Evolutionary conservation across 2,113 vertebrate species (phyloP), one percentile per base, ranked within the genome.

Genomic region (Campylorhamphus procurvoides): DNA sequence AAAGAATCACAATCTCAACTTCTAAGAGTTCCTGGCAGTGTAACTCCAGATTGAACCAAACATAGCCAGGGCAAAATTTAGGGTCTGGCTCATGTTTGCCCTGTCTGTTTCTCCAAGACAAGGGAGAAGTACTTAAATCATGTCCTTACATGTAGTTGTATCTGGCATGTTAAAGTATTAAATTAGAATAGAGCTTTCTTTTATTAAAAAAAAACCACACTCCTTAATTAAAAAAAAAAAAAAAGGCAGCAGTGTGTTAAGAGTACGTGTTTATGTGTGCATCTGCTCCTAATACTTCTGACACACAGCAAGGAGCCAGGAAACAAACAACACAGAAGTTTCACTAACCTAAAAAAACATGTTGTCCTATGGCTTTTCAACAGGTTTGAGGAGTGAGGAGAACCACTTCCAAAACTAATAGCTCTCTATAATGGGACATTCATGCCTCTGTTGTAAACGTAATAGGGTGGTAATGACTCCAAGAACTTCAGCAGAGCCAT

Each of bases 401-500:
- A 81, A 42, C 24, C 69, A 29, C 53, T 87, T 12, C 40, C 13
- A 46, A 78, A 77, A 67, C 37, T 42, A 66, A 24, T 24, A 29
- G 14, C 27, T 80, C 27, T 25, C n/a, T 90, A 18, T 82, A 68
- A 42, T 11, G 11, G 52, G 28, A 67, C 28, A 39, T 83, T 53
- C 2, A 0, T 64, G 18, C 9, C 19, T 82, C 11, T 3, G 63
- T 44, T 6, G 12, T 68, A 39, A 25, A 35, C 0, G 1, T 46
- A 63, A 37, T 44, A 17, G 19, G 14, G 9, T 29, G 19, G 22
- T 67, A 71, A 47, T 17, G 7, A 67, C 75, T 79, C 60, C 39
- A 78, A 52, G 20, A 8, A 47, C 12, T 63, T 35, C 44, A 63
- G 18, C 33, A 82, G 55, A 82, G 17, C n/a, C 18, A 56, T 25